phyloP scores from a whole-genome alignment of 2,888 invertebrate species.

The Eupithecia centaureata region DNA sequence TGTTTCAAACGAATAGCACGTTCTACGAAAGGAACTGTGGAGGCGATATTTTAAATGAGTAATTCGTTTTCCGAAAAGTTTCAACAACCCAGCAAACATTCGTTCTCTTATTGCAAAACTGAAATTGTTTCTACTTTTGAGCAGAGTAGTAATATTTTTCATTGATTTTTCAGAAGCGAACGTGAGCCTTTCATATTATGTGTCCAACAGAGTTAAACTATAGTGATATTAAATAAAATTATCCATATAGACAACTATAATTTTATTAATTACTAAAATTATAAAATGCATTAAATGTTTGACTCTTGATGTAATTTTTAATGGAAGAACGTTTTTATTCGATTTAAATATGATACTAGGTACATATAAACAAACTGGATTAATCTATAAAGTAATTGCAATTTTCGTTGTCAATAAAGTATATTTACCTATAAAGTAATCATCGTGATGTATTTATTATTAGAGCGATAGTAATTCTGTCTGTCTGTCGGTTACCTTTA shows the following conservation, averaged over 20 bases:
- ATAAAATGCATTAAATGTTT: not conserved
- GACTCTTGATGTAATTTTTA: not conserved
- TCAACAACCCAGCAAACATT: not conserved
- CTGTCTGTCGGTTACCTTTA: no score
- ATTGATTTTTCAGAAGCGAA: not conserved
- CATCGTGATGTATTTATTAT: no score
- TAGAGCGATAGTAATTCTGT: no score
- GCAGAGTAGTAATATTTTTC: not conserved
- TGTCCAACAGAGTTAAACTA: not conserved
- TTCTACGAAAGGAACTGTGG: constrained; percentile 30
- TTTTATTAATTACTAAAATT: not conserved
- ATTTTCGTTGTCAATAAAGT: no score
- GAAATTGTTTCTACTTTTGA: not conserved
- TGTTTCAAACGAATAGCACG: constrained; percentile 27
- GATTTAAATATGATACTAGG: not conserved
- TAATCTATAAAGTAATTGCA: no score
- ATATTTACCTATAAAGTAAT: no score
- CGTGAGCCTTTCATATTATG: not conserved
- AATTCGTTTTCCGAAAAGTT: constrained; percentile 17
- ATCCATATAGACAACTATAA: not conserved
- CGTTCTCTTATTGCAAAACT: not conserved
- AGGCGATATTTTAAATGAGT: constrained; percentile 29
- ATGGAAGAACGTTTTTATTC: not conserved
- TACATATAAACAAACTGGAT: no score
- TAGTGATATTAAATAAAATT: not conserved